Conservation (phyloP, 2,113 vertebrate genomes). For the Sapayoa aenigma region DNA sequence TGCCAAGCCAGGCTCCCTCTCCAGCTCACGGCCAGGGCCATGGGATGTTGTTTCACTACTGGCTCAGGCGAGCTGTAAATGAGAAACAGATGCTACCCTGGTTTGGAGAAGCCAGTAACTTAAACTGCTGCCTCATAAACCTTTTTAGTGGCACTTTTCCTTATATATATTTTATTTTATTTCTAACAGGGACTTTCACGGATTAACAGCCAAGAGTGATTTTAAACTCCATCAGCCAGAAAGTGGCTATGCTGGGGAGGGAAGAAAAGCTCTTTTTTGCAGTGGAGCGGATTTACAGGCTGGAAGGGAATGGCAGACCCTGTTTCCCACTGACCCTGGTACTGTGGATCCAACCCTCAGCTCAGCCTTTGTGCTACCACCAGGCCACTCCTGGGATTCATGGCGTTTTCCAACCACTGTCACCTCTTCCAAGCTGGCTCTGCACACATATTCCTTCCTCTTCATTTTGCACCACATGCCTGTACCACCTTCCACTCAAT, state of each 20-base stretch:
- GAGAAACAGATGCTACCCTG: constrained; percentile 10
- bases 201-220: constrained; percentile 49
- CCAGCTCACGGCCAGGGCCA: background rate
- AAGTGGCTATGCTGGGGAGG: background rate
- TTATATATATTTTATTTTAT: constrained; percentile 62
- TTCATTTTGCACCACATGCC: fast-evolving
- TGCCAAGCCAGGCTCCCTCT: background rate
- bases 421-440: background rate
- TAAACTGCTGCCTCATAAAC: constrained; percentile 53
- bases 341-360: background rate
- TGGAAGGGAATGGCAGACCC: background rate
- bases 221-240: background rate
- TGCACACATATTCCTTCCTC: background rate
- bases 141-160: constrained; percentile 40
- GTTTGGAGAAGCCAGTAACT: background rate
- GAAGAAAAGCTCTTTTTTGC: background rate
- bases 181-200: constrained; percentile 46
- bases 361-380: background rate
- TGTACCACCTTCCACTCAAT: background rate
- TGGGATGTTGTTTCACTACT: background rate
- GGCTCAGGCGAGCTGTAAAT: constrained; percentile 4
- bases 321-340: background rate
- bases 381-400: background rate
- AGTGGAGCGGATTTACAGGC: background rate
- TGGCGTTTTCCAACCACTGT: fast-evolving